phyloP scores from a whole-genome alignment of 2,888 invertebrate genomes.

The Epirrhoe alternata region DNA sequence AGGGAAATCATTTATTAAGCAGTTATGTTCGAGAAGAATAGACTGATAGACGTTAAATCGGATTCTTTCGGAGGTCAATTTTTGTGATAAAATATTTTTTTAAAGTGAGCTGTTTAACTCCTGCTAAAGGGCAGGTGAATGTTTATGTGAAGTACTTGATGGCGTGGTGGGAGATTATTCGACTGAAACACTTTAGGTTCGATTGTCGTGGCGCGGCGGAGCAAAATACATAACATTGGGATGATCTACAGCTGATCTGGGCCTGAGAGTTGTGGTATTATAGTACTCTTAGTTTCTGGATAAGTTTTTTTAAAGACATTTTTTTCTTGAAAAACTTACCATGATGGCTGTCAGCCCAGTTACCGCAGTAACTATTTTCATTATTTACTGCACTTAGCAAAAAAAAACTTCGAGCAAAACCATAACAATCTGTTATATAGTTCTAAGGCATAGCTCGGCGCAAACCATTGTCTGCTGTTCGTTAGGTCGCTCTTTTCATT shows the following conservation, averaged over 20 bases:
- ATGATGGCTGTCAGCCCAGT: background rate
- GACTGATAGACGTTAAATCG: constrained; percentile 49
- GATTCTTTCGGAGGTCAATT: constrained; percentile 11
- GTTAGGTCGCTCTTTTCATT: constrained; percentile 67
- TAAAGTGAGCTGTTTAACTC: too few species aligned
- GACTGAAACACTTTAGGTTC: too few species aligned
- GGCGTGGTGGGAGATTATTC: too few species aligned
- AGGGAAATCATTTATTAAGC: constrained; percentile 69
- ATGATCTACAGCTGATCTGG: too few species aligned
- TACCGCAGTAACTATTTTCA: constrained; percentile 43
- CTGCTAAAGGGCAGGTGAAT: too few species aligned
- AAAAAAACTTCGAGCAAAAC: constrained; percentile 56
- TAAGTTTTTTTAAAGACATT: too few species aligned
- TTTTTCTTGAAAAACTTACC: background rate
- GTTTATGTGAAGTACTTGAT: too few species aligned
- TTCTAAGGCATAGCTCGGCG: constrained; percentile 56
- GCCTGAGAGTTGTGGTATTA: too few species aligned
- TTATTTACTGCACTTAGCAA: constrained; percentile 54
- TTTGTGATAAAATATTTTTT: background rate
- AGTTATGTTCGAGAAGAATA: constrained; percentile 58
- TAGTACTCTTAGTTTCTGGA: too few species aligned
- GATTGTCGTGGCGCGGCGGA: too few species aligned
- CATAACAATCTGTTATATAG: constrained; percentile 67
- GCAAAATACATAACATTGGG: too few species aligned
- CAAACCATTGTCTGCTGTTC: constrained; percentile 58